A percentile compares a stretch with the other conserved stretches of the same genome.
Conservation (phyloP, 2,888 invertebrate genomes). For the Octodonta nipae region DNA sequence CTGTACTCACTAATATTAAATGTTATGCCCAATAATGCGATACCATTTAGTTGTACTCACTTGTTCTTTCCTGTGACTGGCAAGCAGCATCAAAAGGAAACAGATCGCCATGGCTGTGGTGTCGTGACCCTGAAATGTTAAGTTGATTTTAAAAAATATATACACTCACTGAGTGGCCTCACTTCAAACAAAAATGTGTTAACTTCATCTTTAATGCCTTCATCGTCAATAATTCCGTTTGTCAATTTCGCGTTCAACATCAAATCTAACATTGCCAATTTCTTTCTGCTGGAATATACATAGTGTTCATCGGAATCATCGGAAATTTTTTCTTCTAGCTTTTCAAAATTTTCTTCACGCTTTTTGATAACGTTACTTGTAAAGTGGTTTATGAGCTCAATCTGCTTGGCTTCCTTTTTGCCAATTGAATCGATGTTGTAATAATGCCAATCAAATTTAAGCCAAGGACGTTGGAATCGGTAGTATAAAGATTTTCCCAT, state of each 20-base stretch:
- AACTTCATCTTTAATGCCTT: conserved; percentile 47
- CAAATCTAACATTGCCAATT: conserved; percentile 25
- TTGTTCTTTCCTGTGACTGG: conserved; percentile 17
- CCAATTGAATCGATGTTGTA: conserved; percentile 10
- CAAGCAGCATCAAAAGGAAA: conserved; percentile 18
- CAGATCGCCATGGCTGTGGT: conserved; percentile 20
- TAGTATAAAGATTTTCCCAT: conserved; percentile 17
- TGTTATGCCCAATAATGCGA: too few relatives aligned
- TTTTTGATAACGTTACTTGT: conserved; percentile 20
- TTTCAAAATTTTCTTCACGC: conserved; percentile 14
- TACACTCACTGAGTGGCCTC: too few relatives aligned
- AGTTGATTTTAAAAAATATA: too few relatives aligned
- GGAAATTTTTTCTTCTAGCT: conserved; percentile 13
- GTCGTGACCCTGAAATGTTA: conserved; percentile 26
- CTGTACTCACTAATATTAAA: too few relatives aligned
- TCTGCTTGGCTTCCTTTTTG: conserved; percentile 11
- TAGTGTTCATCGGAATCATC: conserved; percentile 10
- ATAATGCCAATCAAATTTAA: conserved; percentile 13
- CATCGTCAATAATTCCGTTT: conserved; percentile 18
- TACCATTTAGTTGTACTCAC: too few relatives aligned
- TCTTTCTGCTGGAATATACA: too few relatives aligned
- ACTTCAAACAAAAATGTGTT: conserved; percentile 44
- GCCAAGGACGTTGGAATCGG: conserved; percentile 21
- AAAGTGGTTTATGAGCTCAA: conserved; percentile 20
- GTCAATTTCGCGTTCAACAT: conserved; percentile 17